phyloP scores from a whole-genome alignment of 2,888 invertebrate species.

The Nezara viridula region DNA sequence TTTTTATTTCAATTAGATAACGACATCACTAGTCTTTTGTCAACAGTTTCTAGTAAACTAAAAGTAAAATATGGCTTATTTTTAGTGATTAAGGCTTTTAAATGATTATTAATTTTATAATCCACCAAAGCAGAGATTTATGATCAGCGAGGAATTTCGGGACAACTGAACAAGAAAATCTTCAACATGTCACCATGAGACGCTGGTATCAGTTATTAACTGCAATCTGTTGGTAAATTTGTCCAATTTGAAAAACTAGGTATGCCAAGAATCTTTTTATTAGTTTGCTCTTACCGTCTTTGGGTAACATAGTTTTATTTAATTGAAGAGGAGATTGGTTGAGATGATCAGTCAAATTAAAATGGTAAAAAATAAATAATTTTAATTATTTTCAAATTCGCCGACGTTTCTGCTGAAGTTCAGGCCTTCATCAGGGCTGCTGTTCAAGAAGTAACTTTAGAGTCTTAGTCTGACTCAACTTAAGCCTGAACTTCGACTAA shows the following conservation, averaged over 20 bases:
- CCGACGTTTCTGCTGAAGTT: too few species aligned
- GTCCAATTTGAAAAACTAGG: slow-evolving; percentile 28
- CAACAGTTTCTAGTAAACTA: too few species aligned
- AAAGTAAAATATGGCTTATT: not conserved
- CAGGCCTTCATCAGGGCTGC: too few species aligned
- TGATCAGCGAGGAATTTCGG: not conserved
- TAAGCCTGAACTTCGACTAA: too few species aligned
- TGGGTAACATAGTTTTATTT: not conserved
- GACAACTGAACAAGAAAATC: not conserved
- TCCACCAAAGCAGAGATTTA: not conserved
- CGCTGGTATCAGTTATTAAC: not conserved
- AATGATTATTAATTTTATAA: not conserved
- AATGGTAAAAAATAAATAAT: too few species aligned
- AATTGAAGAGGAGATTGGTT: too few species aligned
- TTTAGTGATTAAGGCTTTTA: not conserved
- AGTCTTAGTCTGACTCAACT: too few species aligned
- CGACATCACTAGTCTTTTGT: too few species aligned
- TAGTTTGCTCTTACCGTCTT: not conserved
- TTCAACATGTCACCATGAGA: not conserved
- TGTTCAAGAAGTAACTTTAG: too few species aligned
- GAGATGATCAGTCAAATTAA: too few species aligned
- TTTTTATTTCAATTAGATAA: too few species aligned
- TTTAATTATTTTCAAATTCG: too few species aligned
- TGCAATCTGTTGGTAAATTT: not conserved
- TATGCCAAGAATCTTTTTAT: not conserved